Conservation (phyloP, 2,888 invertebrate species). For the Sycophila texana region DNA sequence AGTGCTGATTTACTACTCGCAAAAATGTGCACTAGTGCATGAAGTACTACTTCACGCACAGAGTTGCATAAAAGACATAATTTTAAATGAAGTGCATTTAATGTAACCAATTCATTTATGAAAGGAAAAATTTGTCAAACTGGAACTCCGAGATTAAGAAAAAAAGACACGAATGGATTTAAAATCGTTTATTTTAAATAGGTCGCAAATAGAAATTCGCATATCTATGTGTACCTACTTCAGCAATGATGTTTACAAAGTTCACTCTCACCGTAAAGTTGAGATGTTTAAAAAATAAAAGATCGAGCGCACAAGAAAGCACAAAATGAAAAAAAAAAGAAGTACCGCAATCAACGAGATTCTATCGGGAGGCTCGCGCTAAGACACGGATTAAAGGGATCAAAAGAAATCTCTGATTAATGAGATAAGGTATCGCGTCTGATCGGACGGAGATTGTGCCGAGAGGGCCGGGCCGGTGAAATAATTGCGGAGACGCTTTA, state of each 20-base stretch:
- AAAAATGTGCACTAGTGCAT: no score
- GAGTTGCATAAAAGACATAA: no score
- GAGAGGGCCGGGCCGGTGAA: slow-evolving; percentile 22
- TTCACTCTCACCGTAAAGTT: not conserved
- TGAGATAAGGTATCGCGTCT: slow-evolving; percentile 53
- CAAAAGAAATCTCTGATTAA: slow-evolving; percentile 54
- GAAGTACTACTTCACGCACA: no score
- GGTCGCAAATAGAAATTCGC: no score
- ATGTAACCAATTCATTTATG: no score
- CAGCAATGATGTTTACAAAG: not conserved
- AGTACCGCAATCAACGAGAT: slow-evolving; percentile 16
- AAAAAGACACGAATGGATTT: no score
- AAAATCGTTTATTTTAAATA: no score
- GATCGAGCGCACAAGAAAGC: not conserved
- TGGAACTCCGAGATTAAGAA: no score
- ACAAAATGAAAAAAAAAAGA: slow-evolving; percentile 23
- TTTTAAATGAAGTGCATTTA: no score
- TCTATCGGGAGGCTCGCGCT: slow-evolving; percentile 17
- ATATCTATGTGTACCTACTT: no score
- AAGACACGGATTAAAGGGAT: slow-evolving; percentile 50
- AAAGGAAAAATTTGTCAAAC: no score
- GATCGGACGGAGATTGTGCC: slow-evolving; percentile 47
- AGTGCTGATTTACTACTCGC: no score
- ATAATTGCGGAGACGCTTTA: slow-evolving; percentile 40
- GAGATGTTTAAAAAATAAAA: not conserved